Base-by-base conservation (phyloP, 2,113 vertebrate species). In the Gymnarchus niloticus region DNA sequence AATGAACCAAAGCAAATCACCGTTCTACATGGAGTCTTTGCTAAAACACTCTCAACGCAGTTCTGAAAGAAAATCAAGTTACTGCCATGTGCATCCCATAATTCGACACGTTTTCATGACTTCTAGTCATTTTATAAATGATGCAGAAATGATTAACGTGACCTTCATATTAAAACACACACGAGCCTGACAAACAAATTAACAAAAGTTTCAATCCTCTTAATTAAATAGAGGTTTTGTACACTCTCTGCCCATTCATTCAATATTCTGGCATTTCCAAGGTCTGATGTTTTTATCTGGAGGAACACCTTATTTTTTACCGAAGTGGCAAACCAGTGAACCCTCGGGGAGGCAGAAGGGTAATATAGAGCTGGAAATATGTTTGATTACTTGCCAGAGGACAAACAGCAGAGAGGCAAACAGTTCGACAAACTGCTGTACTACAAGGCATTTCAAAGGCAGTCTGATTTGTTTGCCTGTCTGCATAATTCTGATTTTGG, bases 211-310 rank as follows among this genome's bases (percentile, higher is more conserved):
- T 73, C 65, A 73, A 73, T 73, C 65, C 41, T 19, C 65, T 73
- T 73, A 73, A 73, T 73, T 73, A 73, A 73, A 65, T 37, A 37
- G 14, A 19, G 12, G 33, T 73, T 33, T 73, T 0, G 6, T 6
- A 19, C 33, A 54, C 52, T 41, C 6, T 33, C 65, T 17, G 9
- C 65, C 37, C 3, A 41, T 0, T 73, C 14, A 28, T 37, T 69
- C 61, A 19, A 37, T 73, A 73, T 73, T 73, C 33, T 73, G 33
- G 14, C 33, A 37, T 41, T 73, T 73, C 65, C 41, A 14, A 28
- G 33, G 65, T 73, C 41, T 73, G 65, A 73, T 73, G 65, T 73
- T 73, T 73, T 41, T 19, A 73, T 33, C 65, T 73, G 65, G 65
- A 69, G 28, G 25, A 37, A 69, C 28, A 33, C 28, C 17, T 37